Evolutionary conservation across 1,140 invertebrate genomes (phyloP).

Genomic region (Ganaspis sp.): DNA sequence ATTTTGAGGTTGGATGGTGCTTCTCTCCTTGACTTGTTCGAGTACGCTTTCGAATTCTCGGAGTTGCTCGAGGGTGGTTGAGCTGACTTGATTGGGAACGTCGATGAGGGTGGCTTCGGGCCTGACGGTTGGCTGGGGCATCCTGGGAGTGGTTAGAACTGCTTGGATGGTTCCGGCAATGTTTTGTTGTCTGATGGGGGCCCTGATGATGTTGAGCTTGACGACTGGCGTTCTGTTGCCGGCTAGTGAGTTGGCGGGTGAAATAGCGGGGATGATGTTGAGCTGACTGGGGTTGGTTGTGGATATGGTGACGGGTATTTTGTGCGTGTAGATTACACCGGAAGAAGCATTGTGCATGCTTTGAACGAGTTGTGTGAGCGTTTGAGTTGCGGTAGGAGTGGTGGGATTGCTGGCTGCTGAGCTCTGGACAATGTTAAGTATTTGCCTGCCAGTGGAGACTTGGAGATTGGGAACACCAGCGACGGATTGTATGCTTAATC

Average conservation of each 20-base stretch:
- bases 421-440: constrained; percentile 70
- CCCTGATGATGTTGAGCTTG: constrained; percentile 69
- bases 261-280: constrained; percentile 70
- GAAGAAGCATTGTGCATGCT: constrained; percentile 68
- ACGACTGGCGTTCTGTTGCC: constrained; percentile 67
- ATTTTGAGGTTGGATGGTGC: constrained; percentile 77
- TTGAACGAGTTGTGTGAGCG: constrained; percentile 69
- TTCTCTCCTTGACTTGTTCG: constrained; percentile 87
- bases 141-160: constrained; percentile 62
- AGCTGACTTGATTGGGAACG: constrained; percentile 75
- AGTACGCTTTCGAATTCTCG: constrained; percentile 89
- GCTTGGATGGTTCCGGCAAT: constrained; percentile 64
- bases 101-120: constrained; percentile 70
- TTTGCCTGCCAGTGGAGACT: constrained; percentile 62
- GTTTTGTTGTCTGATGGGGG: constrained; percentile 43
- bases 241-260: constrained; percentile 65
- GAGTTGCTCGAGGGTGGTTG: constrained; percentile 84
- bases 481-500: constrained; percentile 64
- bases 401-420: constrained; percentile 52
- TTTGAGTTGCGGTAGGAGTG: constrained; percentile 60
- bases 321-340: constrained; percentile 74
- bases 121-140: constrained; percentile 64
- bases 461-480: constrained; percentile 69
- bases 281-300: constrained; percentile 69
- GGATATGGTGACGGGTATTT: constrained; percentile 71